These are phyloP conservation scores for Ctenicera cuprea DNA, from an alignment of 2,888 invertebrate genomes.

Conservation along the genomic window DNA sequence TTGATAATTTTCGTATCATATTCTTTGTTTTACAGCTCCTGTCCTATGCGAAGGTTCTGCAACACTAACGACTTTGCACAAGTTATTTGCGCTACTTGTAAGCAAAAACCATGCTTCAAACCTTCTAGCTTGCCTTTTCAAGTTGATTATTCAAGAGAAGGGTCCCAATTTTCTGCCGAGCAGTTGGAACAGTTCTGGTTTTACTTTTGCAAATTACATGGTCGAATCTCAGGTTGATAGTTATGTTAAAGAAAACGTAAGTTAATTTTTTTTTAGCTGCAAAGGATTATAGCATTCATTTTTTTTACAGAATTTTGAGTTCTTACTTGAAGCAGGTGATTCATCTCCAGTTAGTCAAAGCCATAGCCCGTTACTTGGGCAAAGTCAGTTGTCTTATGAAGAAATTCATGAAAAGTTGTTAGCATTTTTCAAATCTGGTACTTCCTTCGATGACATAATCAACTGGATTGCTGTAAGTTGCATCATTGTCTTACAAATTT, in stretches of 20 bases:
- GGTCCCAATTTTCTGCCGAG: slow-evolving; percentile 75
- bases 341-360: slow-evolving; percentile 57
- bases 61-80: slow-evolving; percentile 67
- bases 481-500: too few relatives aligned
- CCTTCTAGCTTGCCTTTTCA: slow-evolving; percentile 77
- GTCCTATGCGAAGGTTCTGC: slow-evolving; percentile 74
- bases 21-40: slow-evolving; percentile 70
- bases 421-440: slow-evolving; percentile 73
- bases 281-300: not conserved
- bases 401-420: slow-evolving; percentile 75
- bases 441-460: slow-evolving; percentile 75
- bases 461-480: slow-evolving; percentile 79
- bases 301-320: slow-evolving; percentile 75
- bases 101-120: slow-evolving; percentile 67
- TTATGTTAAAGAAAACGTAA: slow-evolving; percentile 74
- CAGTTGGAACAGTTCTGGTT: slow-evolving; percentile 75
- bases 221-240: slow-evolving; percentile 70
- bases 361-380: slow-evolving; percentile 53
- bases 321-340: slow-evolving; percentile 70
- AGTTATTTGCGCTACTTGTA: slow-evolving; percentile 61
- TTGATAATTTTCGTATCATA: not conserved
- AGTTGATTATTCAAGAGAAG: slow-evolving; percentile 76
- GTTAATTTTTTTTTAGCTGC: slow-evolving; percentile 51
- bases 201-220: slow-evolving; percentile 76
- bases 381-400: slow-evolving; percentile 70